A percentile compares a stretch with the other conserved stretches of the same genome.
Evolutionary conservation across 2,888 invertebrate genomes (phyloP).

Genomic region (Trisateles emortualis): DNA sequence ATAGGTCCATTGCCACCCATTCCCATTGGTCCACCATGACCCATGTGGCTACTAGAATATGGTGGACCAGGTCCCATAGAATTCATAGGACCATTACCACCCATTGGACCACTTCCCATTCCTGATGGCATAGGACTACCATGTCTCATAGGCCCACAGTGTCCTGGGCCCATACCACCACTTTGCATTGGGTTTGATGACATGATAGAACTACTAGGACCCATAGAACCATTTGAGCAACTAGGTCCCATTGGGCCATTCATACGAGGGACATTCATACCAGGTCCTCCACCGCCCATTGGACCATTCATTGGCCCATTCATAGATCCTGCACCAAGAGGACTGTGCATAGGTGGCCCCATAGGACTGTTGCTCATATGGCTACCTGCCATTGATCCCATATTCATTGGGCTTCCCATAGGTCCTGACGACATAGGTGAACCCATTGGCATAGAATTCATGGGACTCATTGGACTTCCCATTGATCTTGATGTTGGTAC

Average conservation of each 20-base stretch:
- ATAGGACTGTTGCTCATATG: constrained; percentile 91
- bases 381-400: constrained; percentile 87
- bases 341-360: constrained; percentile 92
- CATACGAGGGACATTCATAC: constrained; percentile 86
- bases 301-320: constrained; percentile 87
- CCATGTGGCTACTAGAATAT: constrained; percentile 82
- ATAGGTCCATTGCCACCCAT: constrained; percentile 81
- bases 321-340: constrained; percentile 86
- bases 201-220: constrained; percentile 85
- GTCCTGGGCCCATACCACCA: constrained; percentile 83
- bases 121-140: constrained; percentile 86
- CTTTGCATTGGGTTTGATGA: constrained; percentile 83
- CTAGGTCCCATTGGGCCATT: constrained; percentile 86
- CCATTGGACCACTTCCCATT: constrained; percentile 87
- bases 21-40: constrained; percentile 83
- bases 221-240: constrained; percentile 87
- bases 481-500: constrained; percentile 87
- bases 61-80: constrained; percentile 83
- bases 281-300: constrained; percentile 88
- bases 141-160: constrained; percentile 85
- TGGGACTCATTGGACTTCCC: constrained; percentile 92
- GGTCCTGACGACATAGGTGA: constrained; percentile 90
- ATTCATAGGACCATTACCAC: constrained; percentile 82
- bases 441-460: constrained; percentile 91
- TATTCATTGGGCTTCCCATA: constrained; percentile 92